These are phyloP conservation scores for Muricea muricata DNA, from an alignment of 92 coral and sea anemone species.

Conservation along the genomic window DNA sequence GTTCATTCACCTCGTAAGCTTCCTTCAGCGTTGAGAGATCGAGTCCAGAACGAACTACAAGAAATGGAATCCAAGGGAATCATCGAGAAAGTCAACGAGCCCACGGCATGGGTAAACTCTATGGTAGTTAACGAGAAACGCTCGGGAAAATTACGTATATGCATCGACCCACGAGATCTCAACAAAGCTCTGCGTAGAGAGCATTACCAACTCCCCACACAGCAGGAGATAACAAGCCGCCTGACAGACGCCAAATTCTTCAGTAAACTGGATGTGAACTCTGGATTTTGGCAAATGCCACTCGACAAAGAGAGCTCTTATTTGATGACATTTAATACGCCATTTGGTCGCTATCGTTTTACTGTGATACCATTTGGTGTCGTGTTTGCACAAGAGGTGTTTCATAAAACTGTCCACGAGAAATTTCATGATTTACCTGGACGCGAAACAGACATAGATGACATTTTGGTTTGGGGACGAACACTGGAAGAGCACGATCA, in stretches of 20 bases:
- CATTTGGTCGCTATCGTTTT: no score
- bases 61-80: constrained; percentile 55
- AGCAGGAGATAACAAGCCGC: constrained; percentile 68
- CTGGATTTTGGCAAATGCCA: no score
- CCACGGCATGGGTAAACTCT: constrained; percentile 68
- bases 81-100: no score
- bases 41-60: constrained; percentile 38
- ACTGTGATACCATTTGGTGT: no score
- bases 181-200: constrained; percentile 63
- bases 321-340: no score
- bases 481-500: constrained; percentile 63
- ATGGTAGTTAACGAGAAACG: constrained; percentile 61
- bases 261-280: no score
- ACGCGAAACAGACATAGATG: no score
- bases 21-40: constrained; percentile 28
- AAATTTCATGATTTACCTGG: no score
- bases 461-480: constrained; percentile 69
- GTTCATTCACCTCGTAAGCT: constrained; percentile 59
- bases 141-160: constrained; percentile 63
- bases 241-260: no score
- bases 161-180: constrained; percentile 72
- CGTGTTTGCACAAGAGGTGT: no score
- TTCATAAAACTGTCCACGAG: no score
- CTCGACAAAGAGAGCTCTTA: no score
- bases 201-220: constrained; percentile 72